Evolutionary conservation across 2,888 invertebrate species (phyloP).

Genomic region (Homarus gammarus): DNA sequence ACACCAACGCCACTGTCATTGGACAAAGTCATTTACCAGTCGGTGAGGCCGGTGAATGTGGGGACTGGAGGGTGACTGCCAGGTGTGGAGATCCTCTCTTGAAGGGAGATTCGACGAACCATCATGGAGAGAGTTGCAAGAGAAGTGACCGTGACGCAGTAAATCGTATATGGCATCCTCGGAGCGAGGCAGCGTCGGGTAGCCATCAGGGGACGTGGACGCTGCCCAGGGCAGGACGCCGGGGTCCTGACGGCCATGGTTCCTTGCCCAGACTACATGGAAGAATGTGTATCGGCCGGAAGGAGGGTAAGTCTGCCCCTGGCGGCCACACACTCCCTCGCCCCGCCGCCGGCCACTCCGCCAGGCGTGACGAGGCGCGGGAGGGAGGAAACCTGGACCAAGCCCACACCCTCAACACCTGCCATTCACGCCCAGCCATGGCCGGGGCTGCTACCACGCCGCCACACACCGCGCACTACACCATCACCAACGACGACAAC

Average conservation of each 20-base stretch:
- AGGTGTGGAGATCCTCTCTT: background rate
- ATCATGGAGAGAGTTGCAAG: background rate
- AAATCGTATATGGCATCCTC: background rate
- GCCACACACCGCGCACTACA: constrained; percentile 4
- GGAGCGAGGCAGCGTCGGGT: background rate
- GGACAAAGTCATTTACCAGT: background rate
- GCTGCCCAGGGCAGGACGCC: constrained; percentile 41
- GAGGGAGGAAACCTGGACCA: background rate
- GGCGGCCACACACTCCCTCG: constrained; percentile 11
- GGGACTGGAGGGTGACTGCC: background rate
- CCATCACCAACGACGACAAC: constrained; percentile 1
- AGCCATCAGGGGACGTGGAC: constrained; percentile 39
- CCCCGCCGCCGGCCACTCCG: constrained; percentile 19
- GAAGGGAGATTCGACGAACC: background rate
- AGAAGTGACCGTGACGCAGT: background rate
- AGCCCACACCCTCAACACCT: constrained; percentile 29
- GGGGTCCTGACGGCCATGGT: background rate
- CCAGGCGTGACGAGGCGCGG: constrained; percentile 51
- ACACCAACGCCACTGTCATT: background rate
- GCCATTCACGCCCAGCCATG: constrained; percentile 45
- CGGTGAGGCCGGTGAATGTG: background rate
- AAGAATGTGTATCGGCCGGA: background rate
- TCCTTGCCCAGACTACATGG: constrained; percentile 34
- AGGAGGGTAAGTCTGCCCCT: constrained; percentile 13
- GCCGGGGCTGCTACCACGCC: constrained; percentile 34